Evolutionary conservation across 2,113 vertebrate genomes (phyloP), one percentile per base, ranked within the genome.

Genomic region (Rhinichthys klamathensis): DNA sequence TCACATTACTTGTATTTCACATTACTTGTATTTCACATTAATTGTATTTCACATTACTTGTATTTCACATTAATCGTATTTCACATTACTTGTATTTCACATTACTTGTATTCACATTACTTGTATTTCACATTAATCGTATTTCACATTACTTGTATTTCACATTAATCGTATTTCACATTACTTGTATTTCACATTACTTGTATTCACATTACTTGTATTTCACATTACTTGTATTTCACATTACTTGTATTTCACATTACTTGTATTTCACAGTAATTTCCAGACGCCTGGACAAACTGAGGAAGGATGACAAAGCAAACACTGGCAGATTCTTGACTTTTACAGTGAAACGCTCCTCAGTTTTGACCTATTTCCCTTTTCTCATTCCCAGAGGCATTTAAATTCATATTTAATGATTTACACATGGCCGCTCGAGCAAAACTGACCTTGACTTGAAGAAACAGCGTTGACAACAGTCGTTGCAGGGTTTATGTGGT

Each of bases 131-230:
- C 54, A 82, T 69, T 60, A 82, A 78, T 72, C 56, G 32, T 32
- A 3, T 32, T 32, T 32, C 3, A 32, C 32, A 32, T 80, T 30
- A 30, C 1, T 30, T 30, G 30, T 30, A 30, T 30, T 30, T 30
- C 30, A 30, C 30, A 30, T 30, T 30, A n/a, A n/a, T n/a, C n/a
- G n/a, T n/a, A n/a, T n/a, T n/a, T n/a, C n/a, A n/a, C n/a, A n/a
- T n/a, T n/a, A n/a, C 65, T n/a, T 72, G 49, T 58, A 30, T 63
- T 51, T 74, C 58, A 74, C 54, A 82, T 69, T 60, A 82, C 74
- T 72, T 61, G 32, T 32, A 3, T 32, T 32, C 3, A 32, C 32
- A 32, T 80, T 30, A 30, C 1, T 30, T 30, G 30, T 30, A 30
- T 30, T 30, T 30, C 30, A 30, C 30, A 30, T 30, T 30, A n/a